Evolutionary conservation across 2,113 vertebrate genomes (phyloP), one percentile per base, ranked within the genome.

Genomic region (Trochalopteron elliotii): DNA sequence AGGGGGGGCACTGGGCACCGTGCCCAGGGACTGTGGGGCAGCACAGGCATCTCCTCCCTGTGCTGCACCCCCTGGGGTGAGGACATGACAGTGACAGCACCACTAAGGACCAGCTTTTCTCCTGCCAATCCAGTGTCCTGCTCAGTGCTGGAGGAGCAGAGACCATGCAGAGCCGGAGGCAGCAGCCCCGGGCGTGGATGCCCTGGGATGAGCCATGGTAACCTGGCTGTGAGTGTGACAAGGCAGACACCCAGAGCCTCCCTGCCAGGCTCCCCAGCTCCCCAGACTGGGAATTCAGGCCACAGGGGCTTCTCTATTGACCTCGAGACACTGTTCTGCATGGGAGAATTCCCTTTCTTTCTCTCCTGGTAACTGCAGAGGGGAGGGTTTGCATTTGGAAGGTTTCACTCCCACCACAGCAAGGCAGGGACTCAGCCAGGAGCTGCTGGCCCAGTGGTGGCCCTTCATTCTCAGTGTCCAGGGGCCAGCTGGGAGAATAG

Each of bases 271-370:
- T 91, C 60, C 52, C 3, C 2, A 39, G 30, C 87, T 96, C 83
- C 90, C 90, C 83, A 76, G 44, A 52, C 28, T 93, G 96, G 74
- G 74, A 90, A 96, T 97, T 97, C 95, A 97, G 79, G 40, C 93
- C 86, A 20, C 83, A 75, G 89, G 84, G 28, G 70, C 86, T 72
- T 90, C 84, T 87, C 91, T 93, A 44, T 71, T 93, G 83, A 87
- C 85, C 83, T 77, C 5, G 1, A 77, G 94, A 94, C 81, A 61
- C 83, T 87, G 70, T 92, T 95, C 82, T 91, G 81, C 79, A 65
- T 65, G 65, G 87, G 63, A 92, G 85, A 77, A 80, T 89, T 96
- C 63, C 39, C 67, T 85, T 40, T 72, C 64, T 92, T 94, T 68
- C 84, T 83, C 61, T 87, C 77, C 61, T 15, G 67, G 63, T 87